Evolutionary conservation across 2,888 invertebrate species (phyloP).

Genomic region (Dicranocentrus wangi): DNA sequence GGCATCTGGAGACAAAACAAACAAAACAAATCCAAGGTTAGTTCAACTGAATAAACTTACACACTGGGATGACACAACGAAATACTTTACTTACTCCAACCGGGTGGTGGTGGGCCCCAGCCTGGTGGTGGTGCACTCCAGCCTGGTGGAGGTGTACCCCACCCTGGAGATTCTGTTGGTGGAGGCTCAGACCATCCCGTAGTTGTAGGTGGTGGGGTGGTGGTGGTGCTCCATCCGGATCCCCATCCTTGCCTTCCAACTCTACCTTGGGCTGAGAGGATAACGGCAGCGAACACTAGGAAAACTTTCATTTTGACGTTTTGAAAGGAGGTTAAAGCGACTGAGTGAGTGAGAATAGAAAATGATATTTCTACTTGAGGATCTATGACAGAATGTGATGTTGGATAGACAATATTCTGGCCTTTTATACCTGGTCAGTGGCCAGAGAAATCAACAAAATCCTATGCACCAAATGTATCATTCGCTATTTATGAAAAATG

Average conservation of each 20-base stretch:
- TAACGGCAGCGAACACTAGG: background rate
- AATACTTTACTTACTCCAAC: too few species aligned
- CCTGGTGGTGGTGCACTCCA: conserved; percentile 21
- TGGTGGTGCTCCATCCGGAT: background rate
- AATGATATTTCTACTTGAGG: background rate
- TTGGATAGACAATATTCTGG: background rate
- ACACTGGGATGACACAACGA: too few species aligned
- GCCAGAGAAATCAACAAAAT: background rate
- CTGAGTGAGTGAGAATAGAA: background rate
- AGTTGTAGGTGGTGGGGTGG: conserved; percentile 17
- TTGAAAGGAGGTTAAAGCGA: background rate
- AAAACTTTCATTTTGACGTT: background rate
- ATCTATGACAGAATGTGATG: conserved; percentile 4
- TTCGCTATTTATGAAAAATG: too few species aligned
- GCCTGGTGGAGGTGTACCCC: conserved; percentile 20
- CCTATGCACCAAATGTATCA: background rate
- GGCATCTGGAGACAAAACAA: conserved; percentile 1
- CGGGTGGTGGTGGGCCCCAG: conserved; percentile 9
- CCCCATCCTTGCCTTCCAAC: conserved; percentile 1
- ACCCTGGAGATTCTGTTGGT: background rate
- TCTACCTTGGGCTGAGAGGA: background rate
- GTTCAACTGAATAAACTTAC: too few species aligned
- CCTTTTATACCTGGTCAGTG: conserved; percentile 27
- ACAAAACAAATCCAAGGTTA: too few species aligned
- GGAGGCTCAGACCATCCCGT: background rate